Percentiles rank a stretch among this genome's conserved stretches.
Evolutionary conservation across 2,797 vertebrate species (phyloP).

Genomic region (Myiotriccus ornatus): DNA sequence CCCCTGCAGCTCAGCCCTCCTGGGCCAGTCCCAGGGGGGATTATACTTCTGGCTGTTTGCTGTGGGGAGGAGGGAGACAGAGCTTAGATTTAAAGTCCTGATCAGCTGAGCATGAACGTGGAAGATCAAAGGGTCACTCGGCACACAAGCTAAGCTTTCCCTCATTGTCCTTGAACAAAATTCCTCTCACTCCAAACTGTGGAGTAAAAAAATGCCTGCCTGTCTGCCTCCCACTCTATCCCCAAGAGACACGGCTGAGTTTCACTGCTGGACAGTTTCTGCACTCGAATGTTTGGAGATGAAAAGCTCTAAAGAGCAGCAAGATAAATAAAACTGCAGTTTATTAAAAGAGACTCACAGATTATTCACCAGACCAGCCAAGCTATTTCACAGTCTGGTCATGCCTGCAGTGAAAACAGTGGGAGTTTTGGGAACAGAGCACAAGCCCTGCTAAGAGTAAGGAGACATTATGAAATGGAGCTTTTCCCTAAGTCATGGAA

Average conservation of each 20-base stretch:
- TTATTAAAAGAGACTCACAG: constrained; percentile 10
- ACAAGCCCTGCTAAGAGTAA: neutral
- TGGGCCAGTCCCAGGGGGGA: neutral
- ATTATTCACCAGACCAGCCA: constrained; percentile 26
- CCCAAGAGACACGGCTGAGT: neutral
- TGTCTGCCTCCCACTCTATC: constrained; percentile 35
- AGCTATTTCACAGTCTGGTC: constrained; percentile 40
- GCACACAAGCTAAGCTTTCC: constrained; percentile 10
- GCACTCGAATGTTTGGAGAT: constrained; percentile 5
- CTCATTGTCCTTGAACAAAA: constrained; percentile 40
- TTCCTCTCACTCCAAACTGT: constrained; percentile 1
- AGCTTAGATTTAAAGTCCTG: constrained; percentile 42
- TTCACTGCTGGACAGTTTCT: neutral
- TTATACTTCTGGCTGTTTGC: neutral
- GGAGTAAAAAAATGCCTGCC: constrained; percentile 22
- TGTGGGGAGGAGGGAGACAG: neutral
- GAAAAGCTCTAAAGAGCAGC: constrained; percentile 29
- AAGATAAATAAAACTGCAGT: constrained; percentile 35
- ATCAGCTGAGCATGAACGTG: constrained; percentile 28
- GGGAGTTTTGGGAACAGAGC: constrained; percentile 9
- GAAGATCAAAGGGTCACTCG: constrained; percentile 44
- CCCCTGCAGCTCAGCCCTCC: neutral
- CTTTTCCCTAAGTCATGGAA: neutral
- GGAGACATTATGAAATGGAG: neutral
- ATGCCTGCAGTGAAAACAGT: constrained; percentile 6